phyloP scores from a whole-genome alignment of 2,797 vertebrate species.

The Notoglanidium macrostoma region DNA sequence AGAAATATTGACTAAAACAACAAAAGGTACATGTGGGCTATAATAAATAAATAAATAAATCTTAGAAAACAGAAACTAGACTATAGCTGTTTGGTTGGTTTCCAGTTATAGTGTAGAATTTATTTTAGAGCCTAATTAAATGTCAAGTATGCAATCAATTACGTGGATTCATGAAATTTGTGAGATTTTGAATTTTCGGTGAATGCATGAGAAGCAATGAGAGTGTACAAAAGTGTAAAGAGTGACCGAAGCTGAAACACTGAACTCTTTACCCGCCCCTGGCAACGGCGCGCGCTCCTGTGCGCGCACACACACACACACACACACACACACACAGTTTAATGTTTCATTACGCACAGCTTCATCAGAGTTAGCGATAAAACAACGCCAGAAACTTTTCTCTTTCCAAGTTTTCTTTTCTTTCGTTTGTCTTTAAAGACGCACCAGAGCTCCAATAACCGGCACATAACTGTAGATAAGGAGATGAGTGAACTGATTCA shows the following conservation, averaged over 20 bases:
- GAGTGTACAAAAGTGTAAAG: not conserved
- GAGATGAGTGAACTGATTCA: not conserved
- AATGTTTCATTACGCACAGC: slow-evolving; percentile 10
- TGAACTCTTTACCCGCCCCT: slow-evolving; percentile 20
- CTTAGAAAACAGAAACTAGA: not conserved
- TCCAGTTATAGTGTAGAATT: not conserved
- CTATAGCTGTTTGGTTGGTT: not conserved
- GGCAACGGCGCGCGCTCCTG: slow-evolving; percentile 18
- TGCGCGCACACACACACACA: not conserved
- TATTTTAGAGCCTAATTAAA: not conserved
- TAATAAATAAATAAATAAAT: not conserved
- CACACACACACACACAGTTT: not conserved
- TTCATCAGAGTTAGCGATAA: slow-evolving; percentile 5
- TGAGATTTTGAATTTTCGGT: too few species aligned
- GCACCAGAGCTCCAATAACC: not conserved
- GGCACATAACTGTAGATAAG: not conserved
- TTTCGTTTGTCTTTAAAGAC: not conserved
- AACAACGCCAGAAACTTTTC: not conserved
- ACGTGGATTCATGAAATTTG: not conserved
- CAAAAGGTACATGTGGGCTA: too few species aligned
- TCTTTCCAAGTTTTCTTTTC: not conserved
- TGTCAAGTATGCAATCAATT: not conserved
- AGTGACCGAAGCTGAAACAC: slow-evolving; percentile 5
- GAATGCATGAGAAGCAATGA: not conserved
- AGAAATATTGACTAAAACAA: too few species aligned